Base-by-base conservation (phyloP, 30 jellyfish, hydroid and myxozoan species). In the Mastigias papua region DNA sequence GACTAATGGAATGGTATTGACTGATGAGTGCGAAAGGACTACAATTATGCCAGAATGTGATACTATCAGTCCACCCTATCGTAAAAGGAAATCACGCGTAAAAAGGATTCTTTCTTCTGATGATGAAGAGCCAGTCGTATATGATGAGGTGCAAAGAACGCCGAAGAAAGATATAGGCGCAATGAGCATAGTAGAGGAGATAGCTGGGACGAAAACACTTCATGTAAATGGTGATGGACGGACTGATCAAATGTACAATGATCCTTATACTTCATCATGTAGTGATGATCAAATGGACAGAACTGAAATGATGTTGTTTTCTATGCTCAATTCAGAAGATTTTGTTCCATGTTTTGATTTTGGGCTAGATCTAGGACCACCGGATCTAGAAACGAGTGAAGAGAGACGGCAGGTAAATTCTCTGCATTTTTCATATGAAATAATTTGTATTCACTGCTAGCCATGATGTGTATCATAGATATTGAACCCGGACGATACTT, bases 301-400 rank as follows among this genome's bases (percentile, higher is more conserved):
- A 8, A 63, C 8, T 9, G 3, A 3, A 9, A 28, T 1, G 46
- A 26, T 7, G 22, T 22, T 22, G 37, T 23, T 1, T 42, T 10
- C 42, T 7, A 0, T 11, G 57, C 48, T 34, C 1, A 26, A 28
- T 20, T 51, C 46, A 10, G 94, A 73, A 69, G 49, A 23, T 21
- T 85, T 85, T 73, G 48, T 58, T 13, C 94, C 94, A 17, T 57
- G 83, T 42, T 85, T 85, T 64, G 94, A 85, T 73, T 65, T 85
- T 26, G 94, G 94, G 25, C 48, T 85, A 65, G 88, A 75, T 63
- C 50, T 72, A 4, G 81, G 88, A 31, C 48, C 68, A 17, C 10
- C 35, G 31, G 77, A 73, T 34, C 15, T 10, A 11, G 32, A 72
- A 16, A 23, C 48, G 82, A 73, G 27, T 5, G 75, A 30, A 1